These are phyloP conservation scores for Pedicia rivosa DNA, from an alignment of 2,888 invertebrate genomes.

Conservation along the genomic window DNA sequence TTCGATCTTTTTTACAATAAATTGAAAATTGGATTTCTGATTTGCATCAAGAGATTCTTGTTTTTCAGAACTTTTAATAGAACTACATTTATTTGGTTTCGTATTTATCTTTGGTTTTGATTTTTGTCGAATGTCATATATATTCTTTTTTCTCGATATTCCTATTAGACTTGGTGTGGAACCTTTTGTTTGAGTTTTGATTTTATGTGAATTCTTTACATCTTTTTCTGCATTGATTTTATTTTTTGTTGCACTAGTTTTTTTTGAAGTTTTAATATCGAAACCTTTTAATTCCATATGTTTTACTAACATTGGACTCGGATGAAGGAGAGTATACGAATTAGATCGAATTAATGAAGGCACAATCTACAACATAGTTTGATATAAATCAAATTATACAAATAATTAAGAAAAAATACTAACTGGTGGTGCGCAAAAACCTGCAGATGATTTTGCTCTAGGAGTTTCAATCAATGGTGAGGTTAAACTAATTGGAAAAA, in stretches of 20 bases:
- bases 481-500: too few relatives aligned
- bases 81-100: background rate
- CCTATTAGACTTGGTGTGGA: too few relatives aligned
- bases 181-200: background rate
- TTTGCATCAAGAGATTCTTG: background rate
- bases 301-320: conserved; percentile 43
- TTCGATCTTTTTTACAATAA: conserved; percentile 36
- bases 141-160: background rate
- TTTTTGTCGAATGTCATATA: too few relatives aligned
- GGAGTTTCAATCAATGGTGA: too few relatives aligned
- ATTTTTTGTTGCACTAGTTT: conserved; percentile 10
- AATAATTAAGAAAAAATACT: background rate
- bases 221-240: conserved; percentile 4
- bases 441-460: too few relatives aligned
- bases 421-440: too few relatives aligned
- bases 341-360: conserved; percentile 44
- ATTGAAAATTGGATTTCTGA: conserved; percentile 8
- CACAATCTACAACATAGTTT: background rate
- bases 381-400: background rate
- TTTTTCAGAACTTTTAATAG: background rate
- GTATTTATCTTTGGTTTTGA: background rate
- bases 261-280: conserved; percentile 4
- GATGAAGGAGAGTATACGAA: conserved; percentile 62
- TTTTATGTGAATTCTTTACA: background rate
- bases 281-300: conserved; percentile 6